Base-by-base conservation (phyloP, 2,113 vertebrate species). In the Piaya cayana region DNA sequence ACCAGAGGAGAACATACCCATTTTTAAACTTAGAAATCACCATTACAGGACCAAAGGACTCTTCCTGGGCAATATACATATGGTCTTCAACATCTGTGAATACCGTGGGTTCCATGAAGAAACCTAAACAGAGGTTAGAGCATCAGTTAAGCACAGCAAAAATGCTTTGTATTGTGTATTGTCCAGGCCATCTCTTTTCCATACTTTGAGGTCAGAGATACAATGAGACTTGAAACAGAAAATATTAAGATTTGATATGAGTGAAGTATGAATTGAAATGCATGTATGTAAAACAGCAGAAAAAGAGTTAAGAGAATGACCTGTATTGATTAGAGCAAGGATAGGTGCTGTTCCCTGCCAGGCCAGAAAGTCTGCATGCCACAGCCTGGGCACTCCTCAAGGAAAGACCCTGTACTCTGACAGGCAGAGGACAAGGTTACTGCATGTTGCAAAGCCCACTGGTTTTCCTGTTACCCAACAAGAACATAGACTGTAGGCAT, bases 1-100 rank as follows among this genome's bases (percentile, higher is more conserved):
- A 83, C 42, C 6, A 42, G 10, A 86, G 4, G 43, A 74, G 39
- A 88, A 97, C 98, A 29, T 98, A 99, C 99, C 99, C 99, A 4
- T 99, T 97, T 96, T 97, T 98, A 96, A 99, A 99, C 91, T 99
- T 99, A 93, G 99, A 99, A 93, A 99, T 98, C 83, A 99, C 98
- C 99, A 99, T 99, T 79, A 99, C 96, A 4, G 99, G 99, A 26
- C 99, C 99, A 47, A 99, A 99, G 29, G 98, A 99, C 59, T 98
- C 98, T 91, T 98, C 98, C 85, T 97, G 95, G 80, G 98, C 98
- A 68, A 98, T 96, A 70, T 97, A 98, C 98, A 98, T 98, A 71
- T 98, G 97, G 85, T 98, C 98, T 93, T 98, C 98, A 88, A 98
- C 98, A 27, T 98, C 95, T n/a, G 98, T 98, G 93, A 98, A 98